Evolutionary conservation across 2,888 invertebrate genomes (phyloP).

Genomic region (Gymnoscelis rufifasciata): DNA sequence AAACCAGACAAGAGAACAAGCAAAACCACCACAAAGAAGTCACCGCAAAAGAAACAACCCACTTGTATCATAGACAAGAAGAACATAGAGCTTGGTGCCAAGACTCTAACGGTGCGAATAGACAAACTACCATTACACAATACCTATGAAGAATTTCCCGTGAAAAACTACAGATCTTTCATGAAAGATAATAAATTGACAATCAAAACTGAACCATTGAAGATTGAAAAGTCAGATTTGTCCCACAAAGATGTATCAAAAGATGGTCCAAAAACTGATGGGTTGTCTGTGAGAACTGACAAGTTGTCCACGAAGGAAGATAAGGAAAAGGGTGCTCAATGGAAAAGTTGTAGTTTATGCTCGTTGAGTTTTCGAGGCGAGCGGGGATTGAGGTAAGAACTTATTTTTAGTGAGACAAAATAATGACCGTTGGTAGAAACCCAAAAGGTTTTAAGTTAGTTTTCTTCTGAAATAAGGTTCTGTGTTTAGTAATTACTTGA

Average conservation of each 20-base stretch:
- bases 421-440: too few species aligned
- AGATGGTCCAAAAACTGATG: conserved; percentile 11
- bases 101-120: conserved; percentile 13
- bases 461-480: too few species aligned
- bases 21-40: conserved; percentile 12
- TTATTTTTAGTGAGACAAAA: too few species aligned
- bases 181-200: conserved; percentile 19
- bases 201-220: conserved; percentile 11
- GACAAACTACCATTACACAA: conserved; percentile 11
- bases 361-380: conserved; percentile 56
- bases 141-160: conserved; percentile 7
- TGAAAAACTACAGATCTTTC: conserved; percentile 19
- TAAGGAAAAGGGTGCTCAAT: conserved; percentile 23
- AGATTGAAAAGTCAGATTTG: conserved; percentile 3
- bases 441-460: too few species aligned
- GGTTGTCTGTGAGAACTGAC: conserved; percentile 16
- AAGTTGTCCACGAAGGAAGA: conserved; percentile 16
- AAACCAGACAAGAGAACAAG: conserved; percentile 45
- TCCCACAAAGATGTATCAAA: conserved; percentile 5
- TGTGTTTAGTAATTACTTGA: too few species aligned
- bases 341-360: conserved; percentile 51
- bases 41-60: conserved; percentile 12
- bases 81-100: conserved; percentile 4
- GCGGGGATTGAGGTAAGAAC: conserved; percentile 55
- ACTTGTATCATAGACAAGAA: conserved; percentile 18